These are phyloP conservation scores for Rhamnusium bicolor DNA, from an alignment of 2,888 invertebrate species.

Conservation along the genomic window DNA sequence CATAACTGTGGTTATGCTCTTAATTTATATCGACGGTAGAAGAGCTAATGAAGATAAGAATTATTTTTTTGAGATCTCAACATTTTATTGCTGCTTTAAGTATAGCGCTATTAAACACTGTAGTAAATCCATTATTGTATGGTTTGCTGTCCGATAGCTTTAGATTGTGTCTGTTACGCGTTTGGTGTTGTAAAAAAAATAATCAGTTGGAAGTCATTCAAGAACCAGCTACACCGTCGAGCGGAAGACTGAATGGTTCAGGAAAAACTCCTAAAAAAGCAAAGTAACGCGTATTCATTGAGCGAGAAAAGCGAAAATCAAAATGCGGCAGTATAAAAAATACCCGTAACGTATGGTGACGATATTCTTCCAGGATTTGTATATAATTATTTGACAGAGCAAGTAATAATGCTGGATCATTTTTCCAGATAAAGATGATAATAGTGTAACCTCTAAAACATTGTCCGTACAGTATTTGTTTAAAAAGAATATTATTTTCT, in stretches of 20 bases:
- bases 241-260: conserved; percentile 57
- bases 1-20: conserved; percentile 73
- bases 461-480: neutral
- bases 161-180: conserved; percentile 69
- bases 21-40: conserved; percentile 74
- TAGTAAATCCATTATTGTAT: conserved; percentile 74
- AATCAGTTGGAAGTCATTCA: conserved; percentile 45
- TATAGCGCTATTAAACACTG: conserved; percentile 73
- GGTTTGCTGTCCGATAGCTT: conserved; percentile 75
- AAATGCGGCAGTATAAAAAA: conserved; percentile 24
- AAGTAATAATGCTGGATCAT: too few species aligned
- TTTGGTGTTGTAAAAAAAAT: conserved; percentile 65
- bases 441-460: neutral
- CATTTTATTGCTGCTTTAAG: conserved; percentile 73
- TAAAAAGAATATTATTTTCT: neutral
- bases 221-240: conserved; percentile 61
- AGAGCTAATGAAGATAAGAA: conserved; percentile 71
- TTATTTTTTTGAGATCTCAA: conserved; percentile 73
- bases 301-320: conserved; percentile 58
- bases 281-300: conserved; percentile 60
- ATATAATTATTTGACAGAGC: neutral
- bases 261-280: conserved; percentile 58
- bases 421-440: neutral
- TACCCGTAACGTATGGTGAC: neutral
- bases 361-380: neutral